phyloP scores from a whole-genome alignment of 2,113 vertebrate species.

The Campylomormyrus numenius region DNA sequence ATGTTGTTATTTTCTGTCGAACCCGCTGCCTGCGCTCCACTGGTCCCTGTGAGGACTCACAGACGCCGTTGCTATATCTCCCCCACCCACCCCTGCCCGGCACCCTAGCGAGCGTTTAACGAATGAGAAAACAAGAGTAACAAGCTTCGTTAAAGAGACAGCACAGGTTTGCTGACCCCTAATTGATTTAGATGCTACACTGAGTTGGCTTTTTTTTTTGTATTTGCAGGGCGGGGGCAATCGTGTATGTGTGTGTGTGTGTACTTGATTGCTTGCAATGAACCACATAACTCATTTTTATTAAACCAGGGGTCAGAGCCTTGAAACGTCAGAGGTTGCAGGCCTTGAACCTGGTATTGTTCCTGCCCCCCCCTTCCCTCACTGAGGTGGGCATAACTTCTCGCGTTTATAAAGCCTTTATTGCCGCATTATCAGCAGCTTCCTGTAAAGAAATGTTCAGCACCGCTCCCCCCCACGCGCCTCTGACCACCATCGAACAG shows the following conservation, averaged over 20 bases:
- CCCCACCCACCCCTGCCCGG: background rate
- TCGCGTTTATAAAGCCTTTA: slow-evolving; percentile 34
- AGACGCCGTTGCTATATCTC: slow-evolving; percentile 39
- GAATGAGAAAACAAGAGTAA: slow-evolving; percentile 50
- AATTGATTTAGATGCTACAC: slow-evolving; percentile 49
- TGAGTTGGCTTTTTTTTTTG: slow-evolving; percentile 14
- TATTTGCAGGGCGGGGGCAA: slow-evolving; percentile 14
- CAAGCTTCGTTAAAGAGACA: slow-evolving; percentile 60
- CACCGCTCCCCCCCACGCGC: slow-evolving; percentile 24
- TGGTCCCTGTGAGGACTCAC: slow-evolving; percentile 44
- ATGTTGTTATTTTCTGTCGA: background rate
- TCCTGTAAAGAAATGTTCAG: slow-evolving; percentile 56
- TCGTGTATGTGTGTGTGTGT: background rate
- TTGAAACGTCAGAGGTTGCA: background rate
- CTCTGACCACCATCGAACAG: slow-evolving; percentile 49
- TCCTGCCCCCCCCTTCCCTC: background rate
- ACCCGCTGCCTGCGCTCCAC: slow-evolving; percentile 38
- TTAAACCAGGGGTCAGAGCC: slow-evolving; percentile 11
- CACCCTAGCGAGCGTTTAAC: slow-evolving; percentile 45
- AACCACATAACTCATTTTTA: slow-evolving; percentile 31
- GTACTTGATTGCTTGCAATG: background rate
- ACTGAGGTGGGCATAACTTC: slow-evolving; percentile 28
- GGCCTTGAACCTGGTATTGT: background rate
- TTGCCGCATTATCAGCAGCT: slow-evolving; percentile 37
- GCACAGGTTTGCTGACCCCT: slow-evolving; percentile 46